A percentile compares a stretch with the other conserved stretches of the same genome.
These are phyloP conservation scores for Malthinus seriepunctatus DNA, from an alignment of 2,888 invertebrate genomes.

Conservation along the genomic window DNA sequence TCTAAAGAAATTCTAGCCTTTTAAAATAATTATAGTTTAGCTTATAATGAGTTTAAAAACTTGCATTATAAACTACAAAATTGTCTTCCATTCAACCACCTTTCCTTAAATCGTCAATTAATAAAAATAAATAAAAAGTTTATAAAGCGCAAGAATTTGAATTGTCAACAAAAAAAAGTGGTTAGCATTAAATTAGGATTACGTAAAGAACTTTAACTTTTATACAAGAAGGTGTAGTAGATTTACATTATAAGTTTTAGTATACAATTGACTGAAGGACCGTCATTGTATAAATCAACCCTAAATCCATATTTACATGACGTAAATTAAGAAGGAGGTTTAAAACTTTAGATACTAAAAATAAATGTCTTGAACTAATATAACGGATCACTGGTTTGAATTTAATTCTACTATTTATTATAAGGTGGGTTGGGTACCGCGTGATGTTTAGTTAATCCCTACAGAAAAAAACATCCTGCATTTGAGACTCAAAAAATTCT, in stretches of 20 bases:
- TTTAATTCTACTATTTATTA: conserved; percentile 29
- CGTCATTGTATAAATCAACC: conserved; percentile 35
- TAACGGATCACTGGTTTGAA: conserved; percentile 28
- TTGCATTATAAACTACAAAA: conserved; percentile 1
- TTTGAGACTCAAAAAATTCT: not conserved
- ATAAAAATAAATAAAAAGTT: conserved; percentile 2
- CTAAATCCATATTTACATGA: conserved; percentile 41
- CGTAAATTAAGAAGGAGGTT: conserved; percentile 37
- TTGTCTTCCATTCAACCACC: not conserved
- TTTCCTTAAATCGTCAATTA: not conserved
- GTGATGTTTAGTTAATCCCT: conserved; percentile 22
- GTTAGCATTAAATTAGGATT: conserved; percentile 4
- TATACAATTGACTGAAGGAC: conserved; percentile 17
- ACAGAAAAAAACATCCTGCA: conserved; percentile 7
- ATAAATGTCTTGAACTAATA: conserved; percentile 29
- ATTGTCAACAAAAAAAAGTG: conserved; percentile 3
- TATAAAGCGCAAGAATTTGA: not conserved
- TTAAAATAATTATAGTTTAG: no score
- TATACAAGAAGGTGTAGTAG: conserved; percentile 1
- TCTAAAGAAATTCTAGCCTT: not conserved
- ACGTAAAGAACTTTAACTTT: not conserved
- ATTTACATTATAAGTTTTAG: not conserved
- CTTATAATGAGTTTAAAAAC: not conserved
- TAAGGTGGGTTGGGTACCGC: conserved; percentile 20
- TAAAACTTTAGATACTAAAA: conserved; percentile 24